phyloP scores from a whole-genome alignment of 1,140 invertebrate genomes.

The Chrysopa pallens region DNA sequence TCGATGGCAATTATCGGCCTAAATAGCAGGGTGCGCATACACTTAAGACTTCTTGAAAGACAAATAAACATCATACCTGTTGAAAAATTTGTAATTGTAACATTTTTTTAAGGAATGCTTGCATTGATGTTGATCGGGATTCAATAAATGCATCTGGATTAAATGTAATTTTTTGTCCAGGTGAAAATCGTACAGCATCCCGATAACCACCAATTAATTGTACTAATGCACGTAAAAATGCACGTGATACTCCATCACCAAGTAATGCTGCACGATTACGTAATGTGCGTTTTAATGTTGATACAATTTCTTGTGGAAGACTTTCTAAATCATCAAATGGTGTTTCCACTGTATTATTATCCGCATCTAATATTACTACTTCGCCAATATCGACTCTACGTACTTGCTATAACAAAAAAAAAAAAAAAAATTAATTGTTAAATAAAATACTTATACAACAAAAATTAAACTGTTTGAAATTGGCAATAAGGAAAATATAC shows the following conservation, averaged over 20 bases:
- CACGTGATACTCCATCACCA: conserved; percentile 77
- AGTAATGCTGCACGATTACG: conserved; percentile 47
- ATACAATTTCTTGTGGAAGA: conserved; percentile 65
- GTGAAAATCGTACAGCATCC: conserved; percentile 68
- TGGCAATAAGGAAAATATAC: no score
- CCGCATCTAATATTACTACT: conserved; percentile 80
- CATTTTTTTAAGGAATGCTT: conserved; percentile 79
- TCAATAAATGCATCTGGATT: conserved; percentile 70
- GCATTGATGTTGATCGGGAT: conserved; percentile 59
- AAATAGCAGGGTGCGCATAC: no score
- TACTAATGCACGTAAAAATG: conserved; percentile 77
- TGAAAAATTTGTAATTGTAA: conserved; percentile 87
- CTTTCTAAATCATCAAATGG: conserved; percentile 77
- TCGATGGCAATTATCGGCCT: no score
- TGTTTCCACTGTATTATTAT: conserved; percentile 64
- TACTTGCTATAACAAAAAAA: conserved; percentile 36
- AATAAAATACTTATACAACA: no score
- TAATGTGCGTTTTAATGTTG: conserved; percentile 49
- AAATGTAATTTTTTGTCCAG: conserved; percentile 71
- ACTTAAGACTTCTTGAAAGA: no score
- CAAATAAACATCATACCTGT: conserved; percentile 49
- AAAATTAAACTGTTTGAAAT: no score
- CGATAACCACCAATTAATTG: conserved; percentile 85
- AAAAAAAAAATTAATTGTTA: conserved; percentile 1
- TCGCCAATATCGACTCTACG: conserved; percentile 67